phyloP scores from a whole-genome alignment of 1,140 invertebrate genomes.

The Drosophila asahinai region DNA sequence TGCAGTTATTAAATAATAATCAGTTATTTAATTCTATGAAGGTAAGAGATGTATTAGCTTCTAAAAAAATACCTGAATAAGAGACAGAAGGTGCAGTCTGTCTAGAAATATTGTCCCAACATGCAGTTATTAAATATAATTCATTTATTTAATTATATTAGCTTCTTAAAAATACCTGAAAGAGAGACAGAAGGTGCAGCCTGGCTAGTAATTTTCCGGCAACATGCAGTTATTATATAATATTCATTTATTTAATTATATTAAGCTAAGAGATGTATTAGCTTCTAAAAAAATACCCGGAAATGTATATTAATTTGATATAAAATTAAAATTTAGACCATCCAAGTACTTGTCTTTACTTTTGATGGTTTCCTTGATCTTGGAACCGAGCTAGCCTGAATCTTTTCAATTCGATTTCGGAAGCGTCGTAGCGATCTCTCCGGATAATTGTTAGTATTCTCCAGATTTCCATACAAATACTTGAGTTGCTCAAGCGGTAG shows the following conservation, averaged over 20 bases:
- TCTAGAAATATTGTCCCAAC: too few species aligned
- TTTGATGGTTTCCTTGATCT: too few species aligned
- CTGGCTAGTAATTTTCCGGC: not conserved
- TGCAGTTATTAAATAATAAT: too few species aligned
- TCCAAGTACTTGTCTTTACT: too few species aligned
- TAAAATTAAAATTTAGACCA: not conserved
- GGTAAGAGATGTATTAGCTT: too few species aligned
- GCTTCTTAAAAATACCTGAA: too few species aligned
- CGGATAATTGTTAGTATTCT: not conserved
- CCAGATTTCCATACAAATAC: not conserved
- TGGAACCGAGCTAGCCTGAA: too few species aligned
- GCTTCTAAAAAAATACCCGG: too few species aligned
- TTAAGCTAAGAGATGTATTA: not conserved
- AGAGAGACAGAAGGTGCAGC: not conserved
- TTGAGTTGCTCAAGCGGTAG: not conserved
- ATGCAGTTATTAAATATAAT: too few species aligned
- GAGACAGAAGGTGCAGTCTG: not conserved
- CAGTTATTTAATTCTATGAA: not conserved
- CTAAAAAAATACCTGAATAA: too few species aligned
- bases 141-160: not conserved
- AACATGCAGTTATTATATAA: too few species aligned
- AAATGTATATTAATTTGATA: not conserved
- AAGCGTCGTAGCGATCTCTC: not conserved
- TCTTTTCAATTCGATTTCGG: not conserved
- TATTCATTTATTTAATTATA: not conserved